Evolutionary conservation across 2,113 vertebrate genomes (phyloP).

Genomic region (Leucoraja erinaceus): DNA sequence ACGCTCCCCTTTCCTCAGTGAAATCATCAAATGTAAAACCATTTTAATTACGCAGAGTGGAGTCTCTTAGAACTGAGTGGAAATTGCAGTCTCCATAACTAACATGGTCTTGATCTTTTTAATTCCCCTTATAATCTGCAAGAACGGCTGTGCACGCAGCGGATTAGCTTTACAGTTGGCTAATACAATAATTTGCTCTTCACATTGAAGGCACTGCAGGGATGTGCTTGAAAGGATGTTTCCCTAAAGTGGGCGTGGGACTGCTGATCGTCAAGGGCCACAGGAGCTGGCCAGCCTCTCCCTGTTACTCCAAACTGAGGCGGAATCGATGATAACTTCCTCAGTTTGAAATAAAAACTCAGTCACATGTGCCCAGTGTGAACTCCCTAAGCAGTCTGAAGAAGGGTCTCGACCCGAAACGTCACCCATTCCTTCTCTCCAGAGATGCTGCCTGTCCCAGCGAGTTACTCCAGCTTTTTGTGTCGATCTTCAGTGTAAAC

Average conservation of each 20-base stretch:
- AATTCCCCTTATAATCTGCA: slow-evolving; percentile 18
- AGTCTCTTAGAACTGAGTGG: slow-evolving; percentile 11
- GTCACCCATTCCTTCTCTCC: too few species aligned
- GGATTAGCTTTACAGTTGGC: slow-evolving; percentile 7
- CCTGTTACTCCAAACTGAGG: not conserved
- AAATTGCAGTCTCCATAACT: slow-evolving; percentile 6
- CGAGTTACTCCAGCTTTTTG: too few species aligned
- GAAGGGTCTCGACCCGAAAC: too few species aligned
- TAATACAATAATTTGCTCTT: slow-evolving; percentile 25
- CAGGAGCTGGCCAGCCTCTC: not conserved
- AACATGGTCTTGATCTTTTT: slow-evolving; percentile 2
- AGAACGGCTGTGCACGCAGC: slow-evolving; percentile 18
- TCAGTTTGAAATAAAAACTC: not conserved
- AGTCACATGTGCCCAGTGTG: not conserved
- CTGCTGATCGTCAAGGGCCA: not conserved
- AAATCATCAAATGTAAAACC: slow-evolving; percentile 28
- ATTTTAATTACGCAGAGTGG: slow-evolving; percentile 24
- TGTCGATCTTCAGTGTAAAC: too few species aligned
- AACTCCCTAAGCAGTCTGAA: not conserved
- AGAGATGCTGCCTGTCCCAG: too few species aligned
- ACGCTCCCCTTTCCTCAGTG: not conserved
- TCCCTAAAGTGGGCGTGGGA: not conserved
- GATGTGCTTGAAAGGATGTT: not conserved
- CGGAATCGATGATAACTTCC: not conserved
- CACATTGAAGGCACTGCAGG: not conserved